Conservation (phyloP, 64 coral and sea anemone genomes). For the Stylophora pistillata region DNA sequence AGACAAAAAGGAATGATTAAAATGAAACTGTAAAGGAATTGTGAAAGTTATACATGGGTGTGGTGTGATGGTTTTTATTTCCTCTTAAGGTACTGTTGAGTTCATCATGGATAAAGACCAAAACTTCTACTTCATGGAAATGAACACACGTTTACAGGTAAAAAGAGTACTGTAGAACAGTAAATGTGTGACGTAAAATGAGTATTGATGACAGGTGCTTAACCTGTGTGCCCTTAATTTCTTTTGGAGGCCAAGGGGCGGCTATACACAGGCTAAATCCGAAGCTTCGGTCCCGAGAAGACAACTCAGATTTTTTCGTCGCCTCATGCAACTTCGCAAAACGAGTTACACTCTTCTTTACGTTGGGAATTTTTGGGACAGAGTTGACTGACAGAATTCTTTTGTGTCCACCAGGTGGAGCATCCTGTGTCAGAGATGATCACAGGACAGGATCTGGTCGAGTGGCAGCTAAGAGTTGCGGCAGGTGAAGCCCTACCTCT, state of each 20-base stretch:
- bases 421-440: constrained; percentile 99
- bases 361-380: too few species aligned
- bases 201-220: not conserved
- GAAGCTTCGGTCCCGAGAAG: too few species aligned
- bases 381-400: not conserved
- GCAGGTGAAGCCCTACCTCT: constrained; percentile 83
- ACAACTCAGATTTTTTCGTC: too few species aligned
- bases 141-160: constrained; percentile 97
- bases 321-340: too few species aligned
- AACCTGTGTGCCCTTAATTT: too few species aligned
- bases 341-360: too few species aligned
- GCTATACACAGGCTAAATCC: too few species aligned
- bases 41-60: too few species aligned
- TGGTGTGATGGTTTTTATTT: not conserved
- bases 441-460: constrained; percentile 86
- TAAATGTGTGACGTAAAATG: not conserved
- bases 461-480: constrained; percentile 91
- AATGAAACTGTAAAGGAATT: too few species aligned
- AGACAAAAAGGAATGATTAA: too few species aligned
- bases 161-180: not conserved
- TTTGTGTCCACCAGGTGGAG: constrained; percentile 61
- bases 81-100: constrained; percentile 84
- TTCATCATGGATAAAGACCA: constrained; percentile 97
- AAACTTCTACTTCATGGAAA: constrained; percentile 98
- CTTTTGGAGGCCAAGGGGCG: too few species aligned